Evolutionary conservation across 2,888 invertebrate genomes (phyloP), one percentile per base, ranked within the genome.

Genomic region (Eueremaeus valkanovi): DNA sequence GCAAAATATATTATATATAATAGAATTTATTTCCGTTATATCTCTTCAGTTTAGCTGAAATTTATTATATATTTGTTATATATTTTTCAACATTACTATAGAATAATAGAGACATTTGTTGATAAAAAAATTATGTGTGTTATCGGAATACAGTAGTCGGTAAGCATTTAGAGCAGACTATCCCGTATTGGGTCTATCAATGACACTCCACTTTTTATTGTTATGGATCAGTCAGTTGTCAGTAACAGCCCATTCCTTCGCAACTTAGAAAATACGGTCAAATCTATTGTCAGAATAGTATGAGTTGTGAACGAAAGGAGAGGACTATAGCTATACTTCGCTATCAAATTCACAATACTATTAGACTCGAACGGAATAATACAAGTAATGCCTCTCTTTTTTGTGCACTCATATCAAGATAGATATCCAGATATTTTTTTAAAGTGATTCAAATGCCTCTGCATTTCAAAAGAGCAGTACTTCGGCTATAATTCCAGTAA

Each of bases 201-300:
- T 51, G 55, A 45, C n/a, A n/a, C 2, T 27, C 29, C 24, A 24
- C 21, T 21, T 27, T 27, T 55, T 55, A 55, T 55, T 55, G 55
- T 55, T 55, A 55, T 55, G 18, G n/a, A 55, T 55, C 11, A 24
- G 55, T 55, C 24, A 55, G 24, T 24, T 55, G 55, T 55, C 55
- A 55, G 24, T 55, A 55, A 55, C 55, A 55, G 55, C 55, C 55
- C 55, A 55, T 55, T 45, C 45, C 45, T 16, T 11, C 18, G 45
- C 45, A 6, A 3, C 9, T 16, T 45, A 18, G 18, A 45, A 45
- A 27, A 27, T 55, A 55, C 21, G 55, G 24, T 24, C 29, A 27
- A 24, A 55, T 3, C 55, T 55, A 55, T 55, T 24, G 24, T 55
- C 55, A 27, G 21, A 13, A 55, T 21, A 55, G 24, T 55, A 9